Evolutionary conservation across 2,888 invertebrate genomes (phyloP), one percentile per base, ranked within the genome.

Genomic region (Chrysodeixis includens): DNA sequence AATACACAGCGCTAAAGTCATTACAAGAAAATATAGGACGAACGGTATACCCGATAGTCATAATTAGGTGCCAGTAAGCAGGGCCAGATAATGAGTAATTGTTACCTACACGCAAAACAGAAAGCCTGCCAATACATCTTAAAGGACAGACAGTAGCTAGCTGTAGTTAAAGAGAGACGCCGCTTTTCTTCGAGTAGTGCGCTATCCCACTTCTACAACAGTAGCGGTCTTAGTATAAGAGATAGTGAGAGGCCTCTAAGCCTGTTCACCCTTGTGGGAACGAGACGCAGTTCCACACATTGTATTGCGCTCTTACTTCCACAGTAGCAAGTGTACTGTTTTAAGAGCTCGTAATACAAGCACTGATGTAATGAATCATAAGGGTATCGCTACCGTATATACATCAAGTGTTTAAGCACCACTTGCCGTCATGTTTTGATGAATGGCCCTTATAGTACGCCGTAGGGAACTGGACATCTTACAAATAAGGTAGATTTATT

Each of bases 51-150:
- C 46, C 18, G 46, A 7, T 20, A 20, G 16, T 49, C 46, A 49
- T 49, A 20, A 49, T 49, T 49, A 49, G 20, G 46, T 49, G 46
- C 18, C 46, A 49, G 46, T 49, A 20, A 16, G 18, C 46, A 20
- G 20, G 6, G 8, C 10, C 3, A 49, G 46, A 49, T 20, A 49
- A 12, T 49, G 18, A 49, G 20, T 49, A 49, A 49, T 18, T 18
- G 20, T 49, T 49, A 49, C 20, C 16, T 40, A n/a, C 9, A 10
- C 10, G 3, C n/a, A n/a, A n/a, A n/a, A n/a, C n/a, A n/a, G n/a
- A n/a, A n/a, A n/a, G n/a, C n/a, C n/a, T n/a, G n/a, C n/a, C n/a
- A n/a, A n/a, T n/a, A n/a, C n/a, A n/a, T n/a, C n/a, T n/a, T n/a
- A n/a, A n/a, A n/a, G n/a, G n/a, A n/a, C n/a, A n/a, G n/a, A n/a